Evolutionary conservation across 2,113 vertebrate species (phyloP).

Genomic region (Cacatua alba): DNA sequence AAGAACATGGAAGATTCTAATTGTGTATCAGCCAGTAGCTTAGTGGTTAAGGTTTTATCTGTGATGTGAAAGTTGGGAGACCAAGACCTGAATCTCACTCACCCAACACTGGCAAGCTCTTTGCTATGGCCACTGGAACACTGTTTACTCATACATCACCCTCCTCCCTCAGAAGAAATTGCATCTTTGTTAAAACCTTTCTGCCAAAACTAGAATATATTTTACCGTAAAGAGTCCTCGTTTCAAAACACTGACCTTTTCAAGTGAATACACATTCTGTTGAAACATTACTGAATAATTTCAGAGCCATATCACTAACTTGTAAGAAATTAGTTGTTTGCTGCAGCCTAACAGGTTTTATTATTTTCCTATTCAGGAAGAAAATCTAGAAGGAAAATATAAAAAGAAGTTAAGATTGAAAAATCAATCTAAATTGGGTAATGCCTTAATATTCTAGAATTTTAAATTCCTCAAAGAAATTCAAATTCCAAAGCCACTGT

Average conservation of each 20-base stretch:
- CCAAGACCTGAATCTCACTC: not conserved
- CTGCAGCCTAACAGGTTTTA: not conserved
- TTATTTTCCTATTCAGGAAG: not conserved
- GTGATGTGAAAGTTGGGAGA: not conserved
- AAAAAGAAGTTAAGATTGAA: not conserved
- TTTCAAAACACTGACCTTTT: not conserved
- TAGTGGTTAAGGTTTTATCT: not conserved
- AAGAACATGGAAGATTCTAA: not conserved
- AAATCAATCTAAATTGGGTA: not conserved
- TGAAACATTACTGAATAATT: not conserved
- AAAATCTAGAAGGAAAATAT: not conserved
- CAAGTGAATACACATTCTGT: not conserved
- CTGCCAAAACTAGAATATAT: not conserved
- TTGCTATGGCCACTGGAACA: not conserved
- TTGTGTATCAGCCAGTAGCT: not conserved
- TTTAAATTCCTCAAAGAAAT: not conserved
- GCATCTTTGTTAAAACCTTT: not conserved
- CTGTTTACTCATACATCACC: not conserved
- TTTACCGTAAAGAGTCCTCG: not conserved
- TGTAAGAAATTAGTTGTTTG: not conserved
- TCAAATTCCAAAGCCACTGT: not conserved
- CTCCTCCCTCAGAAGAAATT: not conserved
- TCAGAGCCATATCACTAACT: not conserved
- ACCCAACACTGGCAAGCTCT: not conserved
- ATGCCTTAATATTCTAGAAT: not conserved